Evolutionary conservation across 2,797 vertebrate species (phyloP).

Genomic region (Neosilurus hyrtlii): DNA sequence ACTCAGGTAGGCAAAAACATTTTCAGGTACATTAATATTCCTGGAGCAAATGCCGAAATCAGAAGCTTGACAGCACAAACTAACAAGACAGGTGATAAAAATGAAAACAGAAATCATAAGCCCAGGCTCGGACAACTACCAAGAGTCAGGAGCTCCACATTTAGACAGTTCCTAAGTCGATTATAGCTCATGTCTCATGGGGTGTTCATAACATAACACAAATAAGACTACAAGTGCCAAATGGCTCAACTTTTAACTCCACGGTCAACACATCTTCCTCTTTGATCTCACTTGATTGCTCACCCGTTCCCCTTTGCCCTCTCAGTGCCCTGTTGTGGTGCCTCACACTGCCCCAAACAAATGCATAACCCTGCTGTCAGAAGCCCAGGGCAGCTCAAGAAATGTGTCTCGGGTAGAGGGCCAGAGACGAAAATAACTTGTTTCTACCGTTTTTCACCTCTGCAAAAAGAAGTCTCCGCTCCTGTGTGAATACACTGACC

Average conservation of each 20-base stretch:
- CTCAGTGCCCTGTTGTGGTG: constrained; percentile 1
- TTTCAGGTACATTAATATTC: no score
- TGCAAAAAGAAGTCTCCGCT: constrained; percentile 26
- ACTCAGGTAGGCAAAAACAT: no score
- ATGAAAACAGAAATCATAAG: no score
- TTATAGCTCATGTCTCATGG: not conserved
- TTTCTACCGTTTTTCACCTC: constrained; percentile 38
- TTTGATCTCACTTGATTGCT: constrained; percentile 10
- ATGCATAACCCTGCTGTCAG: not conserved
- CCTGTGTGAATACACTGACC: constrained; percentile 26
- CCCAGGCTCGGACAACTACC: no score
- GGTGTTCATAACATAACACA: not conserved
- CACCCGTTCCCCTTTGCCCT: constrained; percentile 2
- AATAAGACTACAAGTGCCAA: not conserved
- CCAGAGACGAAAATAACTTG: constrained; percentile 41
- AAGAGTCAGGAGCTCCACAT: no score
- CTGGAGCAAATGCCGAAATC: no score
- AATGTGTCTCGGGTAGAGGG: constrained; percentile 15
- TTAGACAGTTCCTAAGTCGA: no score
- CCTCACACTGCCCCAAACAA: not conserved
- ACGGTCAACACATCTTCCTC: not conserved
- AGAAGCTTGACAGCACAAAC: no score
- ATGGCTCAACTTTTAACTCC: not conserved
- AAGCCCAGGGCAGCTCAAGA: constrained; percentile 12
- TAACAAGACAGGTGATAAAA: no score